These are phyloP conservation scores for Micromussa lordhowensis DNA, from an alignment of 92 coral and sea anemone species.

Conservation along the genomic window DNA sequence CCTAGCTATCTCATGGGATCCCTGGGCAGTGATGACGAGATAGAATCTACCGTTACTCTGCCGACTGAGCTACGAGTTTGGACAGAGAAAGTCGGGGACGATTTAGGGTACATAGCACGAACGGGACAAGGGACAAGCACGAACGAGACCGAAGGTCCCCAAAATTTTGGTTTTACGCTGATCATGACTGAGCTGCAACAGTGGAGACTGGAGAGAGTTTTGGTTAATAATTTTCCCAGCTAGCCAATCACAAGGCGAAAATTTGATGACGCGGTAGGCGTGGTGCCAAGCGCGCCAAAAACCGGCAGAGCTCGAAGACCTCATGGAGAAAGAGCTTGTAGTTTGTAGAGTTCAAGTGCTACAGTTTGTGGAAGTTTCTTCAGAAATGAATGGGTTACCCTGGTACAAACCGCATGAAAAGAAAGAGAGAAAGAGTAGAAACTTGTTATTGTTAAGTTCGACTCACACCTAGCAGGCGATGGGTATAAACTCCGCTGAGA, in stretches of 20 bases:
- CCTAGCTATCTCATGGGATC: no score
- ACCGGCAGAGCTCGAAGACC: not conserved
- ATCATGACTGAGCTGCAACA: no score
- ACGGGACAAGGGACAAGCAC: no score
- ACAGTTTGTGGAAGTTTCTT: not conserved
- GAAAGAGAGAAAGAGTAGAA: not conserved
- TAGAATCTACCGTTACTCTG: no score
- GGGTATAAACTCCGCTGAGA: no score
- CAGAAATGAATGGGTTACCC: not conserved
- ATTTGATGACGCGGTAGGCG: not conserved
- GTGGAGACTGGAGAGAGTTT: not conserved
- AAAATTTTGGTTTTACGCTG: no score
- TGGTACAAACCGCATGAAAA: not conserved
- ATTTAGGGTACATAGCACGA: no score
- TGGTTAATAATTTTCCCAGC: not conserved
- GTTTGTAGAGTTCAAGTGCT: not conserved
- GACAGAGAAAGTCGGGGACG: no score
- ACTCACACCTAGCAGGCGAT: not conserved
- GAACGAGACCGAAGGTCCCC: no score
- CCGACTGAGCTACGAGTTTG: no score
- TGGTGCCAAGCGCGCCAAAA: slow-evolving; percentile 11
- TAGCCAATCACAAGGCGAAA: not conserved
- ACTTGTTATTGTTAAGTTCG: not conserved
- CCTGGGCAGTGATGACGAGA: no score
- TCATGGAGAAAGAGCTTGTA: not conserved